These are phyloP conservation scores for Epistrophe eligans DNA, from an alignment of 2,888 invertebrate genomes.

Conservation along the genomic window DNA sequence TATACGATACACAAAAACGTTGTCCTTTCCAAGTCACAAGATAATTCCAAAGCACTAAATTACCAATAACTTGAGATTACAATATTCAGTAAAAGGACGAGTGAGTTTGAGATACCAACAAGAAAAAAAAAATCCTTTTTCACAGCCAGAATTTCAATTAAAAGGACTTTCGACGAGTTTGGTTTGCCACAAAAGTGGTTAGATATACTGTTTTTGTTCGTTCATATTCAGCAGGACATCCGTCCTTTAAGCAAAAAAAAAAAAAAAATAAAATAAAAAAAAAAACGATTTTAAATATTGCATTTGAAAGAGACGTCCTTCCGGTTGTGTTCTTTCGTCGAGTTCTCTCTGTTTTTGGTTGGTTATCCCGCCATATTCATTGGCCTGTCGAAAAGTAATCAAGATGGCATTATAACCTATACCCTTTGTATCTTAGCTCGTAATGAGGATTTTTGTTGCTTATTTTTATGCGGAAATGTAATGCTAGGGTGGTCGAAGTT, in stretches of 20 bases:
- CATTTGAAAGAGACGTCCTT: constrained; percentile 42
- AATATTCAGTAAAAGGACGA: constrained; percentile 34
- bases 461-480: constrained; percentile 18
- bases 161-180: constrained; percentile 46
- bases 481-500: constrained; percentile 28
- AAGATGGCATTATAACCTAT: constrained; percentile 61
- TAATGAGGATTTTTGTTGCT: constrained; percentile 27
- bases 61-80: constrained; percentile 55
- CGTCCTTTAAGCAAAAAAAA: constrained; percentile 6
- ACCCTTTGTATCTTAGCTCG: constrained; percentile 13
- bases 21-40: constrained; percentile 41
- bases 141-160: constrained; percentile 66
- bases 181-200: constrained; percentile 35
- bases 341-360: neutral
- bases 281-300: constrained; percentile 54
- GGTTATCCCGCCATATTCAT: neutral
- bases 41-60: constrained; percentile 56
- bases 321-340: neutral
- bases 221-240: constrained; percentile 33
- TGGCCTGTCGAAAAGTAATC: constrained; percentile 60
- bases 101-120: neutral
- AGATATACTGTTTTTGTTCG: constrained; percentile 10
- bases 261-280: constrained; percentile 13
- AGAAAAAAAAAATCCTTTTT: constrained; percentile 9
- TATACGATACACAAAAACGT: constrained; percentile 44